Conservation (phyloP, 1,140 invertebrate species). For the Micrasema longulum region DNA sequence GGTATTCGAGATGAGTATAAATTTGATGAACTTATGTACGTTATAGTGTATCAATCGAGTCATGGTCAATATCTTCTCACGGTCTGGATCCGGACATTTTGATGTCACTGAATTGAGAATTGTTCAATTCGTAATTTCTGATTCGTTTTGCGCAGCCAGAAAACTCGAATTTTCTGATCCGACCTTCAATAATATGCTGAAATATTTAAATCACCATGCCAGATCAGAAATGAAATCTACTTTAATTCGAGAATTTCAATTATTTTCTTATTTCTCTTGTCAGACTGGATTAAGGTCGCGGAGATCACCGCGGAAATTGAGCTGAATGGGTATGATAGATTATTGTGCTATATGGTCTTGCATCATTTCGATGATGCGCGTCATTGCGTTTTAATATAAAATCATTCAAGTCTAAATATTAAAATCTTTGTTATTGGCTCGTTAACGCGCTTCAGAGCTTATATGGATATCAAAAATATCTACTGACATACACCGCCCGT, state of each 20-base stretch:
- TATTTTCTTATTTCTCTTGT: not conserved
- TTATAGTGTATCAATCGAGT: slow-evolving; percentile 30
- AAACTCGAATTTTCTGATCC: not conserved
- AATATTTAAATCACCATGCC: slow-evolving; percentile 6
- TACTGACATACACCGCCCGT: no score
- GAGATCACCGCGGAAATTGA: not conserved
- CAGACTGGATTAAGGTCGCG: not conserved
- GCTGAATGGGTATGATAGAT: no score
- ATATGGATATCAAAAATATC: no score
- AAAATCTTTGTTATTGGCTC: no score
- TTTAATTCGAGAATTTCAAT: not conserved
- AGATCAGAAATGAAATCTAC: not conserved
- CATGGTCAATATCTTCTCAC: slow-evolving; percentile 45
- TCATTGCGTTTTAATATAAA: no score
- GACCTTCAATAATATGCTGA: slow-evolving; percentile 9
- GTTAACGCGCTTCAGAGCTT: no score
- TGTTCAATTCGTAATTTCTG: slow-evolving; percentile 6
- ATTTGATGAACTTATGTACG: slow-evolving; percentile 14
- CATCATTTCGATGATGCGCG: no score
- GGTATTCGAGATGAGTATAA: slow-evolving; percentile 30
- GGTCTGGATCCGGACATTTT: slow-evolving; percentile 32
- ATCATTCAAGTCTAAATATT: no score
- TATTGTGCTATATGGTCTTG: no score
- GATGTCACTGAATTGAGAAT: slow-evolving; percentile 35
- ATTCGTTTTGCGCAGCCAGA: not conserved